A percentile compares a stretch with the other conserved stretches of the same genome.
Evolutionary conservation across 2,113 vertebrate species (phyloP).

Genomic region (Myotis lucifugus): DNA sequence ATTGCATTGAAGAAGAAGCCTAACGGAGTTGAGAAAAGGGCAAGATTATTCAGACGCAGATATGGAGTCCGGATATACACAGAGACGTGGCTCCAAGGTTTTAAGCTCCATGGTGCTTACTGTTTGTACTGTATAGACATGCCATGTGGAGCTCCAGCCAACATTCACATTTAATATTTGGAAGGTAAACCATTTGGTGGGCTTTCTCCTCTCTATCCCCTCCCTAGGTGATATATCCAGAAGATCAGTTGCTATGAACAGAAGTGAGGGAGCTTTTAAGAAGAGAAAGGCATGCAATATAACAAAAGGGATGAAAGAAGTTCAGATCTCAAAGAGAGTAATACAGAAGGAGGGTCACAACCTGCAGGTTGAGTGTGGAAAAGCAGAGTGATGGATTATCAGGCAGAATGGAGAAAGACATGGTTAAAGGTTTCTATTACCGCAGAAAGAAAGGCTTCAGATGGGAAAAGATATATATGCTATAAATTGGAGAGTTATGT

Average conservation of each 20-base stretch:
- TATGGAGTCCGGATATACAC: background rate
- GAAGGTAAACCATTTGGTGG: slow-evolving; percentile 42
- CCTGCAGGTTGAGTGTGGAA: slow-evolving; percentile 18
- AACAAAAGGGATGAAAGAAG: slow-evolving; percentile 54
- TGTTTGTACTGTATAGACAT: background rate
- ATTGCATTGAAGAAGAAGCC: slow-evolving; percentile 22
- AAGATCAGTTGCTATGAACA: slow-evolving; percentile 20
- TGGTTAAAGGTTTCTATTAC: slow-evolving; percentile 41
- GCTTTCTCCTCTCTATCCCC: background rate
- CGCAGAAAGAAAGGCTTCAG: background rate
- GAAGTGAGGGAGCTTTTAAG: slow-evolving; percentile 52
- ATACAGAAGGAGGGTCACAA: slow-evolving; percentile 53
- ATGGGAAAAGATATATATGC: background rate
- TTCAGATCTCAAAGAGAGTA: slow-evolving; percentile 54
- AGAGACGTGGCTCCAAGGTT: slow-evolving; percentile 16
- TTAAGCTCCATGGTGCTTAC: background rate
- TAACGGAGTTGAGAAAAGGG: slow-evolving; percentile 55
- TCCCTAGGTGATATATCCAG: slow-evolving; percentile 1
- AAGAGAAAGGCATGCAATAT: slow-evolving; percentile 37
- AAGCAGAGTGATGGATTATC: slow-evolving; percentile 57
- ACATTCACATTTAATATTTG: slow-evolving; percentile 8
- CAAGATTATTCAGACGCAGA: slow-evolving; percentile 23
- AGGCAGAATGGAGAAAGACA: slow-evolving; percentile 11
- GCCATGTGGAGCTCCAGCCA: background rate
- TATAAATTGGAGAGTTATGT: background rate